phyloP scores from a whole-genome alignment of 2,797 vertebrate genomes.

The Rhinophrynus dorsalis region DNA sequence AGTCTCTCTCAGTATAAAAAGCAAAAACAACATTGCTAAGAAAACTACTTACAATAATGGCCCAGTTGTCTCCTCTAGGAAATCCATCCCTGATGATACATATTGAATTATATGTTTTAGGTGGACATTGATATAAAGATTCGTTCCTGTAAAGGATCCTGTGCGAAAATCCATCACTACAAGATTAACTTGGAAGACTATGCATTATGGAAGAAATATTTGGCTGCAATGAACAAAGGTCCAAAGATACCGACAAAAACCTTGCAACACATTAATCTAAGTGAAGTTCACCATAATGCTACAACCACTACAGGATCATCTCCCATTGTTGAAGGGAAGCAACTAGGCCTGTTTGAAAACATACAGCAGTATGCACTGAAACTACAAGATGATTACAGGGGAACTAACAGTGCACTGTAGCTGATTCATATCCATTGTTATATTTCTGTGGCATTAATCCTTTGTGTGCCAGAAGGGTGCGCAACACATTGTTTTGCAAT shows the following conservation, averaged over 20 bases:
- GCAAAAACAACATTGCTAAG: no score
- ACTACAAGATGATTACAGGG: conserved; percentile 60
- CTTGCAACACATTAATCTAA: conserved; percentile 78
- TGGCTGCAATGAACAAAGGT: conserved; percentile 66
- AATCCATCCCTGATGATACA: no score
- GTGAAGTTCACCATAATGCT: conserved; percentile 54
- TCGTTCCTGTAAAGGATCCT: conserved; percentile 89
- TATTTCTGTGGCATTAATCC: no score
- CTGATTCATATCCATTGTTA: no score
- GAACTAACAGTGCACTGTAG: background rate
- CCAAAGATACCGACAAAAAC: conserved; percentile 42
- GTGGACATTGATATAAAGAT: conserved; percentile 94
- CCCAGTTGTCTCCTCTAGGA: no score
- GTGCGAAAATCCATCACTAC: conserved; percentile 64
- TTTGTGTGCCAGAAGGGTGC: no score
- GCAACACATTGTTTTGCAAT: no score
- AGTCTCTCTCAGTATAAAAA: no score
- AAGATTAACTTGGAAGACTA: conserved; percentile 76
- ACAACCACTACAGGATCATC: conserved; percentile 53
- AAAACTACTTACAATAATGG: no score
- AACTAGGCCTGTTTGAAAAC: conserved; percentile 62
- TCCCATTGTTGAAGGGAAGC: conserved; percentile 63
- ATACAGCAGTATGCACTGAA: conserved; percentile 67
- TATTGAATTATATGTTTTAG: conserved; percentile 66
- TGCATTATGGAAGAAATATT: conserved; percentile 76